Percentiles rank a stretch among this genome's conserved stretches.
Conservation (phyloP, 2,888 invertebrate species). For the Caenorhabditis macrosperma region DNA sequence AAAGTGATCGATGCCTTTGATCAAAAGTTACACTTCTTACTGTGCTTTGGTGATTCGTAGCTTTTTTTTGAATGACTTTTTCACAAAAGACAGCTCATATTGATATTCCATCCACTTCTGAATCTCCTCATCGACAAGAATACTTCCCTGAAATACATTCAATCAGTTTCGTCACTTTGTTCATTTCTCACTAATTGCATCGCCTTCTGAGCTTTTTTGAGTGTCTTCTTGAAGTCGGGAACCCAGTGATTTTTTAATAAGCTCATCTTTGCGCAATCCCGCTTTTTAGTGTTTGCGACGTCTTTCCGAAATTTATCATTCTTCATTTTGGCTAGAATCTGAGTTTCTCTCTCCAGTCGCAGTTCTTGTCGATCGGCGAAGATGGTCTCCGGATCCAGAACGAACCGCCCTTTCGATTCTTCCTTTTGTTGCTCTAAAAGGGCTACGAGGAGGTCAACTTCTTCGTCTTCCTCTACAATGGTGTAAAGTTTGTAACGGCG, state of each 20-base stretch:
- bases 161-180: not conserved
- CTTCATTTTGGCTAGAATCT: not conserved
- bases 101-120: conserved; percentile 47
- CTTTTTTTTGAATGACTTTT: conserved; percentile 5
- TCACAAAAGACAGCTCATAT: conserved; percentile 25
- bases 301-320: not conserved
- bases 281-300: not conserved
- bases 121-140: conserved; percentile 38
- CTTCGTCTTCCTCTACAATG: conserved; percentile 29
- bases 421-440: not conserved
- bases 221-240: conserved; percentile 9
- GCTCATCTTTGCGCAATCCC: conserved; percentile 17
- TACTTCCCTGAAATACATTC: conserved; percentile 30
- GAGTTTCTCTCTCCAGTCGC: not conserved
- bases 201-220: conserved; percentile 19
- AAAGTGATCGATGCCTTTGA: not conserved
- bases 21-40: not conserved
- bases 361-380: not conserved
- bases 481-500: not conserved
- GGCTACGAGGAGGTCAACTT: not conserved
- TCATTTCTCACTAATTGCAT: conserved; percentile 19
- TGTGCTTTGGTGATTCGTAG: not conserved
- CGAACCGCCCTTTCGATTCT: not conserved
- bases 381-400: conserved; percentile 13
- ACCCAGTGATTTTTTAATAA: conserved; percentile 23